Percentiles rank a stretch among this genome's conserved stretches.
Conservation (phyloP, 2,113 vertebrate species). For the Leiothrix lutea region DNA sequence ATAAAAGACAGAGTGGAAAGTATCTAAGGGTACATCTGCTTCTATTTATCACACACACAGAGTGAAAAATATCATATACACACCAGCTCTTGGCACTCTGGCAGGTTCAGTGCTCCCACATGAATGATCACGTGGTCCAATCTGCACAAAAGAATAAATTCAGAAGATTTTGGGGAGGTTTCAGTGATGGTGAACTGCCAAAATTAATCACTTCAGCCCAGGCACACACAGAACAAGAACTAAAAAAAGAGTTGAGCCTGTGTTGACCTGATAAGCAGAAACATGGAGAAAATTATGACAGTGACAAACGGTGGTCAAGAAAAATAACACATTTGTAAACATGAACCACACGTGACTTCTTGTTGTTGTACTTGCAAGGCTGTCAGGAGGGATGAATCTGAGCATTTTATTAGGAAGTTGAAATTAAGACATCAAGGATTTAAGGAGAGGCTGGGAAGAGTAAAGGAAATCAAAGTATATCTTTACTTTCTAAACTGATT, state of each 20-base stretch:
- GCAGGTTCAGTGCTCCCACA: constrained; percentile 89
- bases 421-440: neutral
- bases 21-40: neutral
- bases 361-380: neutral
- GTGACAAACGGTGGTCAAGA: neutral
- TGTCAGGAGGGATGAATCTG: neutral
- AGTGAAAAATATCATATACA: neutral
- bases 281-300: neutral
- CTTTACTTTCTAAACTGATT: neutral
- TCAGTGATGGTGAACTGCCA: neutral
- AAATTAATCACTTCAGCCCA: neutral
- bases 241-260: neutral
- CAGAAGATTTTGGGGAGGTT: neutral
- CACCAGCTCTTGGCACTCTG: constrained; percentile 88
- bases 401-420: neutral
- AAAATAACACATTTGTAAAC: neutral
- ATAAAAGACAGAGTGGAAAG: neutral
- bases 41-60: neutral
- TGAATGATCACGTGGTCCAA: constrained; percentile 90
- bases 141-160: constrained; percentile 70
- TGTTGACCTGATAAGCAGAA: neutral
- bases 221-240: neutral
- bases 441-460: neutral
- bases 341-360: neutral
- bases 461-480: neutral